Evolutionary conservation across 2,888 invertebrate species (phyloP), one percentile per base, ranked within the genome.

Genomic region (Drosophila rellima): DNA sequence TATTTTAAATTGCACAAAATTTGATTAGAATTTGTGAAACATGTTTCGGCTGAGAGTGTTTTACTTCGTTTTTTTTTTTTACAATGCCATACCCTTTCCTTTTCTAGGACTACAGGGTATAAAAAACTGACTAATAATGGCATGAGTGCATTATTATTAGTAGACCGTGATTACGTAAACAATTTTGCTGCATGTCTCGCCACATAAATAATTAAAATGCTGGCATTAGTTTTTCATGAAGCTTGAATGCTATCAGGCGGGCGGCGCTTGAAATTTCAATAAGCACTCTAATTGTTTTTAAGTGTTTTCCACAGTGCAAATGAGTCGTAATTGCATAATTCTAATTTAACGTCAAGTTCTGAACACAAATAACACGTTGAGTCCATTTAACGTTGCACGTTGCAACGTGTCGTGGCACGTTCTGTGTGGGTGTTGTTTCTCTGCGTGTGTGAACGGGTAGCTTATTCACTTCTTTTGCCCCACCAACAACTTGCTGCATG

Each of bases 281-380:
- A 84, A 80, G 88, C 74, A 73, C 76, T 75, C 80, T 85, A 85
- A 85, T 85, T 87, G 85, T 87, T 84, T 85, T 85, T 87, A 84
- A 85, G 88, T 85, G 85, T 85, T 85, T 77, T 87, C 68, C 76
- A 57, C 62, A 63, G 72, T 74, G 73, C 64, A 84, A 85, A 85
- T 85, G 82, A 85, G 80, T 62, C 87, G 78, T 90, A 90, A 90
- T 90, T 89, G 83, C 83, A 82, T 81, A 87, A 88, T 88, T 85
- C 77, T 82, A 88, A 80, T 83, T 78, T 77, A 80, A 69, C 73
- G 75, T 80, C 80, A 78, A 87, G 89, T 85, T 84, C 77, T 74
- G 33, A 77, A 71, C 70, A 82, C 82, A 76, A 55, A 87, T 77
- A 85, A 71, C 86, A 77, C 80, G 88, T 83, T 79, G 76, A 71